Conservation (phyloP, 2,797 vertebrate species). For the Picus viridis region DNA sequence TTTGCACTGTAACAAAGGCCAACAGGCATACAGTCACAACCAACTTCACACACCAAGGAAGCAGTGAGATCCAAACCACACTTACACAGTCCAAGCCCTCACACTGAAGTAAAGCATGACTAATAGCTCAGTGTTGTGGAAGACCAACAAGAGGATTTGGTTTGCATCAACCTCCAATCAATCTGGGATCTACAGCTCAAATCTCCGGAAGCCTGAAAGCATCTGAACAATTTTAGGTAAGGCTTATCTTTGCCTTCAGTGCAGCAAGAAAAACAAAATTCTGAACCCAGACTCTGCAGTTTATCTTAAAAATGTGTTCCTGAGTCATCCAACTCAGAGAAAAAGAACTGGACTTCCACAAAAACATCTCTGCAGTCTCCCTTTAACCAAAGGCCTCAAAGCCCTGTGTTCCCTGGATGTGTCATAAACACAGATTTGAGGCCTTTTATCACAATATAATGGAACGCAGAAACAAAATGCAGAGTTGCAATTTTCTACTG, state of each 20-base stretch:
- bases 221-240: constrained; percentile 14
- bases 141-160: not conserved
- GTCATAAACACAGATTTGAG: not conserved
- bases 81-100: not conserved
- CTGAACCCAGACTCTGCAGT: not conserved
- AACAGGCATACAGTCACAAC: not conserved
- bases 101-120: not conserved
- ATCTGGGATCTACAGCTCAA: not conserved
- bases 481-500: not conserved
- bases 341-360: not conserved
- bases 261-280: not conserved
- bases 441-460: not conserved
- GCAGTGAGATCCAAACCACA: not conserved
- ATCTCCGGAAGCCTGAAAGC: not conserved
- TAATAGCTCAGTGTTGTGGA: not conserved
- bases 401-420: not conserved
- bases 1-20: not conserved
- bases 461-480: not conserved
- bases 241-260: not conserved
- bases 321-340: not conserved
- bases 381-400: not conserved
- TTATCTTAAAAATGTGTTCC: not conserved
- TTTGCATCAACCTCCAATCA: not conserved
- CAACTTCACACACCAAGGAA: not conserved
- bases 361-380: not conserved